Evolutionary conservation across 2,113 vertebrate species (phyloP).

Genomic region (Rhadina sibilatrix): DNA sequence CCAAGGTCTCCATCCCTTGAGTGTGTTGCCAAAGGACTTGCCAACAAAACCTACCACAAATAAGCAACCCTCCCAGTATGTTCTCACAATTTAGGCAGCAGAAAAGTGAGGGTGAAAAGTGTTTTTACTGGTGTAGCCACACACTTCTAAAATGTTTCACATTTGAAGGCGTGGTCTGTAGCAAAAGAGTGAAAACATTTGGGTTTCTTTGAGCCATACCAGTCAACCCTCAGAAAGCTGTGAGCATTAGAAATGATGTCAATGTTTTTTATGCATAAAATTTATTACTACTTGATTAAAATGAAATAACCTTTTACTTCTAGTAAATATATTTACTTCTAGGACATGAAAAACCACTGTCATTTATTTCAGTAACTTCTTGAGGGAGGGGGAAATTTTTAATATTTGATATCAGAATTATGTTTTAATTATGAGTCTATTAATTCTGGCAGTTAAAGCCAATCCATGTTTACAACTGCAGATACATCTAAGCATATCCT

Average conservation of each 20-base stretch:
- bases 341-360: not conserved
- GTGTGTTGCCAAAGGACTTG: not conserved
- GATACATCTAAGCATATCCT: not conserved
- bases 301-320: not conserved
- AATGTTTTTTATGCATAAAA: not conserved
- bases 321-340: not conserved
- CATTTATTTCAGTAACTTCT: not conserved
- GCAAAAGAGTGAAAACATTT: not conserved
- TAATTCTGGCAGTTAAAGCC: not conserved
- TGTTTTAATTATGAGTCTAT: not conserved
- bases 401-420: not conserved
- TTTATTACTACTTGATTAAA: not conserved
- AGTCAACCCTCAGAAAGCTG: not conserved
- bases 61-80: rapidly evolving
- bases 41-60: not conserved
- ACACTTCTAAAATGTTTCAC: rapidly evolving
- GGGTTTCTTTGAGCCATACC: not conserved
- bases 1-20: not conserved
- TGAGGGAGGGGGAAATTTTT: not conserved
- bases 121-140: not conserved
- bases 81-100: not conserved
- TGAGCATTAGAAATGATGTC: not conserved
- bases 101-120: rapidly evolving
- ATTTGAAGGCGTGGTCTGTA: not conserved
- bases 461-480: not conserved